Evolutionary conservation across 2,113 vertebrate species (phyloP).

Genomic region (Aleadryas rufinucha): DNA sequence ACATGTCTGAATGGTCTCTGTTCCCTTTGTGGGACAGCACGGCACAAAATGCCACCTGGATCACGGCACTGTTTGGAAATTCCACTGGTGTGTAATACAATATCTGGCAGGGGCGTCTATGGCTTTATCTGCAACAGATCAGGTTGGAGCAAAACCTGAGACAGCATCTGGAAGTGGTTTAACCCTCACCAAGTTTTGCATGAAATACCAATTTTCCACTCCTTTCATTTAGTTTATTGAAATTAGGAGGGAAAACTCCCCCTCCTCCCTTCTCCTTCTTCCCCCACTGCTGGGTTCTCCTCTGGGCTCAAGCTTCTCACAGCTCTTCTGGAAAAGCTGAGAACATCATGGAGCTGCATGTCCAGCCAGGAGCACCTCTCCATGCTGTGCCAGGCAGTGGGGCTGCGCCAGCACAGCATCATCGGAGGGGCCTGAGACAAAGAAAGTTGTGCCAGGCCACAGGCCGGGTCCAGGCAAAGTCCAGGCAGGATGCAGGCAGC

Average conservation of each 20-base stretch:
- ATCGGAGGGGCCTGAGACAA: background rate
- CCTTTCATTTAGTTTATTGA: slow-evolving; percentile 58
- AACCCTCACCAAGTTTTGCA: slow-evolving; percentile 42
- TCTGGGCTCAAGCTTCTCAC: background rate
- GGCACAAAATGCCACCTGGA: background rate
- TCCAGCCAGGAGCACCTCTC: background rate
- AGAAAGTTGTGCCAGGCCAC: background rate
- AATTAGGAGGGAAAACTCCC: slow-evolving; percentile 36
- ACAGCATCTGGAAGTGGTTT: slow-evolving; percentile 62
- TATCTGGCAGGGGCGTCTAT: background rate
- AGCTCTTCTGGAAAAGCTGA: background rate
- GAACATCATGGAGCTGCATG: background rate
- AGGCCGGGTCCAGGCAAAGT: background rate
- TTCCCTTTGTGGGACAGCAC: background rate
- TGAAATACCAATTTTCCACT: slow-evolving; percentile 63
- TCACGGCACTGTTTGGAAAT: background rate
- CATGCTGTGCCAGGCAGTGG: background rate
- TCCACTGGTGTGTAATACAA: background rate
- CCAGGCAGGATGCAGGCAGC: background rate
- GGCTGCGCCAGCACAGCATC: accelerated
- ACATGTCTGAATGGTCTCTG: background rate
- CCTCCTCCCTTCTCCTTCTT: background rate
- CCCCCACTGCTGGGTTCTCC: background rate
- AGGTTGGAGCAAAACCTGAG: slow-evolving; percentile 22
- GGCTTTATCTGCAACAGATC: slow-evolving; percentile 42